These are phyloP conservation scores for Knipowitschia caucasica DNA, from an alignment of 2,797 vertebrate species.

Conservation along the genomic window DNA sequence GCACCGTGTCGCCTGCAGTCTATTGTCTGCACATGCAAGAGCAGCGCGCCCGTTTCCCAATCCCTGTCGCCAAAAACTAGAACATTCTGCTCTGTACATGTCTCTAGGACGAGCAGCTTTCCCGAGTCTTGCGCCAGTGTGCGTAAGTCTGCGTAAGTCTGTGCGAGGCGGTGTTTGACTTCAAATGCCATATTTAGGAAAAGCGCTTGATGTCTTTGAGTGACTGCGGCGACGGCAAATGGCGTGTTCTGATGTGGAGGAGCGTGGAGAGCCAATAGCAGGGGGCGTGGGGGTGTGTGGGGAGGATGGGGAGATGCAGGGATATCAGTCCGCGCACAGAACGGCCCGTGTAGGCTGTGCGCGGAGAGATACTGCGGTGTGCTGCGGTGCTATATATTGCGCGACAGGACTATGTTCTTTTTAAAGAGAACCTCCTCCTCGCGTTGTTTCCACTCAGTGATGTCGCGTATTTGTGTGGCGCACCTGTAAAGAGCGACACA, in stretches of 20 bases:
- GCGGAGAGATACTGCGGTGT: conserved; percentile 84
- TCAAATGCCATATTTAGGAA: conserved; percentile 65
- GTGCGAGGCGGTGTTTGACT: conserved; percentile 53
- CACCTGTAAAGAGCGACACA: conserved; percentile 86
- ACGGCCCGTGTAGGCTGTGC: conserved; percentile 71
- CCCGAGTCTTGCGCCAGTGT: conserved; percentile 41
- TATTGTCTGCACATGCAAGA: conserved; percentile 3
- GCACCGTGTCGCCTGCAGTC: not conserved
- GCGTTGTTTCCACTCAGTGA: conserved; percentile 80
- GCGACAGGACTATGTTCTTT: conserved; percentile 83
- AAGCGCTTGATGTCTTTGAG: conserved; percentile 50
- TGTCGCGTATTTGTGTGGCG: conserved; percentile 84
- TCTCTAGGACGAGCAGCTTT: conserved; percentile 11
- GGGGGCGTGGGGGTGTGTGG: conserved; percentile 13
- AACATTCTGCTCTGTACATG: not conserved
- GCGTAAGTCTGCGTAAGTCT: conserved; percentile 31
- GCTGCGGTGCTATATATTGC: conserved; percentile 87
- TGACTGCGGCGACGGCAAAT: conserved; percentile 64
- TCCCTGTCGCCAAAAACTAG: not conserved
- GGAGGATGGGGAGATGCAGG: conserved; percentile 39
- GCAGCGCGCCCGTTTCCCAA: not conserved
- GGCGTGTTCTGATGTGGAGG: conserved; percentile 30
- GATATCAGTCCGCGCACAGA: conserved; percentile 81
- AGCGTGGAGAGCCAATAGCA: conserved; percentile 70
- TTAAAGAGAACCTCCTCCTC: conserved; percentile 81